Evolutionary conservation across 2,888 invertebrate genomes (phyloP).

Genomic region (Neocrepidodera transversa): DNA sequence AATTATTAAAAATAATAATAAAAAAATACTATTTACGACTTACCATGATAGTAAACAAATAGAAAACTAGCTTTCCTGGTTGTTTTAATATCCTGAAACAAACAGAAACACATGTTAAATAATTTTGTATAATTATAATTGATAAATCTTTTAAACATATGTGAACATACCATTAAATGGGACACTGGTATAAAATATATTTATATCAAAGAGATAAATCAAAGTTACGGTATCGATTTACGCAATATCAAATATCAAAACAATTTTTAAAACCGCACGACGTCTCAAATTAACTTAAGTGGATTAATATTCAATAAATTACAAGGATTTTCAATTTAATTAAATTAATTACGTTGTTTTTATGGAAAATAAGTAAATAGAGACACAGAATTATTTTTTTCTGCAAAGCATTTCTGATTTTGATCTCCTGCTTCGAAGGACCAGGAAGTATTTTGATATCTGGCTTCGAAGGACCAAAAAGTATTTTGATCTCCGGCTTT

Average conservation of each 20-base stretch:
- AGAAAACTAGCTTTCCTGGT: constrained; percentile 46
- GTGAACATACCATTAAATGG: constrained; percentile 25
- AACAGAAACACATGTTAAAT: constrained; percentile 40
- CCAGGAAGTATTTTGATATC: no score
- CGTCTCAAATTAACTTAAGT: constrained; percentile 30
- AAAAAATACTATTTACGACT: no score
- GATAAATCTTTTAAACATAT: constrained; percentile 33
- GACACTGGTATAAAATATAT: constrained; percentile 28
- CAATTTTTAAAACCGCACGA: constrained; percentile 36
- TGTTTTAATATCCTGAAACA: constrained; percentile 48
- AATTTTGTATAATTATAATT: constrained; percentile 14
- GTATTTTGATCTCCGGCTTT: no score
- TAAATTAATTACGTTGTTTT: constrained; percentile 3
- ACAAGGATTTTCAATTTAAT: constrained; percentile 9
- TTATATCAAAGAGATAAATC: constrained; percentile 27
- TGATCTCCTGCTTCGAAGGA: no score
- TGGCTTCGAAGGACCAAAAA: no score
- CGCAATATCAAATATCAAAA: constrained; percentile 37
- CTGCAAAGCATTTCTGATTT: no score
- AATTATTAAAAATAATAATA: no score
- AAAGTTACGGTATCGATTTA: constrained; percentile 32
- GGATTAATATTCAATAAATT: constrained; percentile 17
- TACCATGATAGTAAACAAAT: constrained; percentile 47
- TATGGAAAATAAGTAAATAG: no score
- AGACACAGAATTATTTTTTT: no score